Base-by-base conservation (phyloP, 2,888 invertebrate species). In the Gymnosoma rotundatum region DNA sequence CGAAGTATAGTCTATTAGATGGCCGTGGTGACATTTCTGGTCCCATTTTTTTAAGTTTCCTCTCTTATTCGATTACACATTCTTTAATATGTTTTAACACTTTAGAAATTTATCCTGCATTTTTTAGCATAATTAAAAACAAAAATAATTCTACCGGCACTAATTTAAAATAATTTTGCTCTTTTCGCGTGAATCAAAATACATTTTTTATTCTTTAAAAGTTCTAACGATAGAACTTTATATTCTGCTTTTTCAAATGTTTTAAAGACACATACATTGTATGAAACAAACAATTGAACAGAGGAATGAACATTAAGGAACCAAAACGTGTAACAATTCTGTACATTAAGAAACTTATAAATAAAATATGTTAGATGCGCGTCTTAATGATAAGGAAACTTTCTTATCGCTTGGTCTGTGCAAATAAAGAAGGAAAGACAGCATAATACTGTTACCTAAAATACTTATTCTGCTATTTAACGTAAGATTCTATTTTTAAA, bases 171-270 rank as follows among this genome's bases (percentile, higher is more conserved):
- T 45, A 54, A 32, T 20, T 32, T 10, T 67, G 64, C 61, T 61
- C 20, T 54, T 78, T n/a, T 12, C 20, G n/a, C 16, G n/a, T 2
- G 42, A 2, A 1, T 12, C 14, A 38, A 16, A 36, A 1, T 8
- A 32, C 58, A 10, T 16, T 36, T 10, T 42, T 12, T 60, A 52
- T 69, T 21, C 25, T 36, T 48, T 18, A 45, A 74, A 70, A 79
- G 61, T 76, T 83, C 76, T 76, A 73, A 84, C 80, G 70, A 76
- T 83, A 83, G 73, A 75, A 54, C 54, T 80, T 67, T 54, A 48
- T 66, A 54, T 63, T 45, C 14, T 61, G 64, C 56, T 75, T 48
- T 36, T 18, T 70, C 20, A 67, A 82, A 67, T 73, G 58, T 74
- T 10, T 6, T 61, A 74, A 42, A 74, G 8, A 25, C 50, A 72